Evolutionary conservation across 2,113 vertebrate genomes (phyloP), one percentile per base, ranked within the genome.

Genomic region (Chloebia gouldiae): DNA sequence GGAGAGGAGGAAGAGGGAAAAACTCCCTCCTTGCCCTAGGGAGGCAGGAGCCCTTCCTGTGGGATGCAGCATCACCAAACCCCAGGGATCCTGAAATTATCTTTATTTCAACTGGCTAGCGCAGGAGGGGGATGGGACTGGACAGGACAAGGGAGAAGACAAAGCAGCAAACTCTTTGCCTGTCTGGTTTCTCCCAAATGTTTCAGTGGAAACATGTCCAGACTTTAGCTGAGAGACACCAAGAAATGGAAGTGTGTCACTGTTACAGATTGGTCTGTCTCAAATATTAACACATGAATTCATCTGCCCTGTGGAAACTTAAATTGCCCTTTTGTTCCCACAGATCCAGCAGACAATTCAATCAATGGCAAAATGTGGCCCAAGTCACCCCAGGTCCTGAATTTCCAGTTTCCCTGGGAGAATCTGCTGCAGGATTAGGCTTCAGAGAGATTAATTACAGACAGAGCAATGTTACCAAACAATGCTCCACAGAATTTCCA

Each of bases 11-110:
- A 42, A 14, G 40, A 42, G 40, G 40, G 40, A 42, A 42, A 42
- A 42, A 42, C 40, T 42, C 40, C 40, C 40, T 42, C 40, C 40
- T 6, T 51, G 42, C 33, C 35, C 45, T 1, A 6, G 33, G 31
- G 6, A 81, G 23, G 17, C 20, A 42, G 64, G 35, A 10, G 20
- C 44, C 42, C n/a, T 13, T 37, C 6, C 0, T 0, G 8, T 2
- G 37, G 9, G 27, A 14, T 42, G 13, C 35, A 81, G 79, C n/a
- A n/a, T 9, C 50, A 51, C 16, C 33, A 49, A 27, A 42, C 31
- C 45, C n/a, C 47, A 37, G 15, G 7, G 33, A 22, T 15, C 42
- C 33, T 23, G 28, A 79, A 63, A 66, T 39, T 33, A 10, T 40
- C 39, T 50, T 31, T 28, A 24, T 39, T 79, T 63, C 53, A 31